These are phyloP conservation scores for Heliconius sara DNA, from an alignment of 2,888 invertebrate genomes.

Conservation along the genomic window DNA sequence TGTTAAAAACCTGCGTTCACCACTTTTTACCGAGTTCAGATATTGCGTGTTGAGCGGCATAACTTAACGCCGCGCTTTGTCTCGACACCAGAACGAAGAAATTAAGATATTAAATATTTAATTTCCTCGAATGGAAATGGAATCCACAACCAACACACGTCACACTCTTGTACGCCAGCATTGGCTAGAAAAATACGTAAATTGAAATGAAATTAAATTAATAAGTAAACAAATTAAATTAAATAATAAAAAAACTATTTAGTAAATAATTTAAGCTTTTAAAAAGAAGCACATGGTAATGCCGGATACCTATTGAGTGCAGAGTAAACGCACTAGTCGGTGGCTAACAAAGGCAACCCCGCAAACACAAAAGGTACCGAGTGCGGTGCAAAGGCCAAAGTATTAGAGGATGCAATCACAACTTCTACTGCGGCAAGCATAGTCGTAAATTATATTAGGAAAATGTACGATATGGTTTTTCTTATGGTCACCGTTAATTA, in stretches of 20 bases:
- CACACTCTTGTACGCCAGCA: too few relatives aligned
- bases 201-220: too few relatives aligned
- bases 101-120: too few relatives aligned
- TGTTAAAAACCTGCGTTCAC: too few relatives aligned
- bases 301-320: slow-evolving; percentile 36
- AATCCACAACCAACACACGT: too few relatives aligned
- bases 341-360: slow-evolving; percentile 61
- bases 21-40: too few relatives aligned
- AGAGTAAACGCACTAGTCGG: slow-evolving; percentile 56
- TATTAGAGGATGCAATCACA: slow-evolving; percentile 75
- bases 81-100: too few relatives aligned
- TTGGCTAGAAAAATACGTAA: too few relatives aligned
- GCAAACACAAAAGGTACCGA: slow-evolving; percentile 74
- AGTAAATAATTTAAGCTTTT: background rate
- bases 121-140: too few relatives aligned
- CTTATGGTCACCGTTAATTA: background rate
- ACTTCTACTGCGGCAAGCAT: slow-evolving; percentile 59
- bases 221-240: too few relatives aligned
- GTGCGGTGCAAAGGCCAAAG: slow-evolving; percentile 59
- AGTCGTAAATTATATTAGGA: slow-evolving; percentile 44
- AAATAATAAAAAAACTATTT: background rate
- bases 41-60: too few relatives aligned
- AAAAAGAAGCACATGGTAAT: background rate
- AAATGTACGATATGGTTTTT: slow-evolving; percentile 33
- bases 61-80: too few relatives aligned